Evolutionary conservation across 2,888 invertebrate genomes (phyloP).

Genomic region (Sclerodermus sp.): DNA sequence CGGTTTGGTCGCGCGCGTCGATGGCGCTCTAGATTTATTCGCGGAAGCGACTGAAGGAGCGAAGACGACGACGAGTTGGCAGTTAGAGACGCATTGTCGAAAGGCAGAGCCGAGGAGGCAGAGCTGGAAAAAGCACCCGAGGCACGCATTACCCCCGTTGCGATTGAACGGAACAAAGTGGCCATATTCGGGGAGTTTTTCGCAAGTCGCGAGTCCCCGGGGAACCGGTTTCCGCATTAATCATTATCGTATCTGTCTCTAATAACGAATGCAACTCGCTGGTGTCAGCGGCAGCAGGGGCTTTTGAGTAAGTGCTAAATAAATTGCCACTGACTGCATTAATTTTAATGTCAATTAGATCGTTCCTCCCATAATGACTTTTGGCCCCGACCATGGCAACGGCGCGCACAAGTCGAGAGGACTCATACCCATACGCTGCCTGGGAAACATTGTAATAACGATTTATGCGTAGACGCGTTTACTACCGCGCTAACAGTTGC

Average conservation of each 20-base stretch:
- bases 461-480: too few relatives aligned
- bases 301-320: conserved; percentile 35
- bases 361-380: conserved; percentile 29
- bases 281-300: conserved; percentile 27
- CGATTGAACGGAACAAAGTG: conserved; percentile 19
- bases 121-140: conserved; percentile 5
- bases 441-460: too few relatives aligned
- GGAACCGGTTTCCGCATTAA: conserved; percentile 42
- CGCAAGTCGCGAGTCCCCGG: conserved; percentile 13
- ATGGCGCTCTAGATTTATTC: conserved; percentile 1
- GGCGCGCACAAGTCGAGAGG: too few relatives aligned
- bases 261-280: conserved; percentile 32
- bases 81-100: too few relatives aligned
- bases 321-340: conserved; percentile 41
- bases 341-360: conserved; percentile 40
- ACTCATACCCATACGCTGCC: too few relatives aligned
- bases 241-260: conserved; percentile 40
- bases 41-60: conserved; percentile 28
- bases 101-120: background rate
- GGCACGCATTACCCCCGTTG: conserved; percentile 24
- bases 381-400: background rate
- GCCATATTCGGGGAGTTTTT: conserved; percentile 33
- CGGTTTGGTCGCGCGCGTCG: too few relatives aligned
- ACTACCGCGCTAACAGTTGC: too few relatives aligned
- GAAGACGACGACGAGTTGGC: conserved; percentile 18